These are phyloP conservation scores for Cyanistes caeruleus DNA, from an alignment of 2,113 vertebrate species.

Conservation along the genomic window DNA sequence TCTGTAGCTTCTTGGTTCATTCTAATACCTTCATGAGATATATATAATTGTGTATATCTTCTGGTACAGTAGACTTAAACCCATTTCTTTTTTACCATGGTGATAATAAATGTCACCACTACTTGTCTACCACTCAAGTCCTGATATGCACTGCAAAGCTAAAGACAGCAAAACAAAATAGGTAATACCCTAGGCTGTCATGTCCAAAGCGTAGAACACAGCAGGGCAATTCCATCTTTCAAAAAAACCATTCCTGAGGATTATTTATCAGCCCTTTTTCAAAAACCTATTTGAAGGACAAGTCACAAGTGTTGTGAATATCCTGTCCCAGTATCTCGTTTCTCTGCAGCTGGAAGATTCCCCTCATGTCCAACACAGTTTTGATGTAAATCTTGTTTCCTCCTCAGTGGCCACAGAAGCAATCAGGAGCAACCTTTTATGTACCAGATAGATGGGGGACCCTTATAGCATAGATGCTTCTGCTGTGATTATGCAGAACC, in stretches of 20 bases:
- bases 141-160: not conserved
- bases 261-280: not conserved
- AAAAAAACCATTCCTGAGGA: not conserved
- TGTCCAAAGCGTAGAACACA: not conserved
- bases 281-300: not conserved
- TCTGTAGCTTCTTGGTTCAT: not conserved
- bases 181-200: not conserved
- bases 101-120: not conserved
- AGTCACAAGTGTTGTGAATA: not conserved
- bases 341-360: not conserved
- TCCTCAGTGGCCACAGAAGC: not conserved
- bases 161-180: not conserved
- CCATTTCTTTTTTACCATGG: not conserved
- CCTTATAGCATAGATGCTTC: not conserved
- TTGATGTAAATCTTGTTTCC: not conserved
- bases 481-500: not conserved
- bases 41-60: not conserved
- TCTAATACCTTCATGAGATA: not conserved
- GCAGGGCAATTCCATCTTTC: not conserved
- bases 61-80: not conserved
- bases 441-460: not conserved
- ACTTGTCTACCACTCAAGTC: not conserved
- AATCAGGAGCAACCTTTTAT: not conserved
- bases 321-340: not conserved
- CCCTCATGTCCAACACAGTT: not conserved